Percentiles rank a stretch among this genome's conserved stretches.
phyloP scores from a whole-genome alignment of 92 coral and sea anemone species.

The Palythoa heliodiscus region DNA sequence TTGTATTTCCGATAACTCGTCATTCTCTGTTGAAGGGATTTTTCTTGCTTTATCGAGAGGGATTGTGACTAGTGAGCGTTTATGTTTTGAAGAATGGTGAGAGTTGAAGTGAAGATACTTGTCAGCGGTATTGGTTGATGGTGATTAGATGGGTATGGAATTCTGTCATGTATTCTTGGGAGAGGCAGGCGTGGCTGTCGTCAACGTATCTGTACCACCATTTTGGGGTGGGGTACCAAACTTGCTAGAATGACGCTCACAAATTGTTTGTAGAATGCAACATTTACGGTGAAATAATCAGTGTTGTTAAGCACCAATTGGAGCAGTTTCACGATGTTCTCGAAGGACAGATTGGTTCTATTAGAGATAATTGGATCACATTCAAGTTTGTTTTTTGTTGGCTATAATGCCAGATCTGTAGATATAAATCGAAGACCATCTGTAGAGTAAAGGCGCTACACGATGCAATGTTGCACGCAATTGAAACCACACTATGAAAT shows the following conservation, averaged over 20 bases:
- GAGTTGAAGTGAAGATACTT: no score
- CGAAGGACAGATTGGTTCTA: neutral
- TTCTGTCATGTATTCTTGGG: slow-evolving; percentile 9
- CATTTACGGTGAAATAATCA: slow-evolving; percentile 25
- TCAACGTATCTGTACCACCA: slow-evolving; percentile 72
- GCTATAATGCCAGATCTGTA: neutral
- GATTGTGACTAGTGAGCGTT: no score
- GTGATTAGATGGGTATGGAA: slow-evolving; percentile 63
- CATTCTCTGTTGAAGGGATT: neutral
- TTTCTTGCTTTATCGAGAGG: no score
- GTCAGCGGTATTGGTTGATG: slow-evolving; percentile 8
- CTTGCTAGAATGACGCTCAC: slow-evolving; percentile 53
- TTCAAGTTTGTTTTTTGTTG: neutral
- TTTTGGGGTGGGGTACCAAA: slow-evolving; percentile 26
- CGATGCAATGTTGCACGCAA: no score
- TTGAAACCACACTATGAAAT: no score
- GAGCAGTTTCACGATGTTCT: neutral
- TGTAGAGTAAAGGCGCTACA: no score
- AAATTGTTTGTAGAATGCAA: slow-evolving; percentile 40
- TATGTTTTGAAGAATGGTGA: no score
- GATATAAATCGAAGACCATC: no score
- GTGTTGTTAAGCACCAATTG: slow-evolving; percentile 20
- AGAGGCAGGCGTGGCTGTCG: slow-evolving; percentile 46
- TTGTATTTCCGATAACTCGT: neutral
- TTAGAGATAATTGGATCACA: neutral